Evolutionary conservation across 92 coral and sea anemone species (phyloP), one percentile per base, ranked within the genome.

Genomic region (Epizoanthus fatuus): DNA sequence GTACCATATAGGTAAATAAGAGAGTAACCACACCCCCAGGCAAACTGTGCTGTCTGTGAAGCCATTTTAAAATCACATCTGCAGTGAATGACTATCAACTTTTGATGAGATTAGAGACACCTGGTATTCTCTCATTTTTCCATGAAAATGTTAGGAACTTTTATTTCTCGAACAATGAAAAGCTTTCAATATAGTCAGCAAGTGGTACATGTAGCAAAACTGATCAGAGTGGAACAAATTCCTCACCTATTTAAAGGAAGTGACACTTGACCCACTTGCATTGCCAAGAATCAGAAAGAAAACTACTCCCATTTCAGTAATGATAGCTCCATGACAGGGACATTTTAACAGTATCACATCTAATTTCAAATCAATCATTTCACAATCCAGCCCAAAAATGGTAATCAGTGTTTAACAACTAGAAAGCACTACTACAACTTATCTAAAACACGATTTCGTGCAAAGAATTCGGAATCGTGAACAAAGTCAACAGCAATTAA

Each of bases 231-330:
- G 3, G 5, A 7, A 15, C 12, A n/a, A 63, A 63, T 22, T 9
- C n/a, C 69, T 22, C 42, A 10, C 15, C 38, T 7, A 63, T 63
- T 38, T 4, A 38, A 15, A 63, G 16, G 14, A 22, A 29, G 32
- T 29, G 69, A 29, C 69, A 63, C 69, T 63, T 63, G 69, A 63
- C 69, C 69, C 7, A 63, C 16, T 63, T 63, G 15, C 5, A 17
- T 7, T 1, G 38, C 40, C 32, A 63, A 20, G 38, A 63, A 63
- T 22, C n/a, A 22, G 38, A 63, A 9, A 63, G 38, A 63, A 15
- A 15, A 9, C 38, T 13, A 29, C 39, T 63, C 69, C 22, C 40
- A 13, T 6, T 63, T 29, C 2, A 40, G 42, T 15, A 63, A 63
- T 7, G 20, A 37, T 9, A 19, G 69, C 42, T 11, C 32, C 42